Percentiles rank a stretch among this genome's conserved stretches.
Evolutionary conservation across 2,113 vertebrate genomes (phyloP).

Genomic region (Coptodon bakossiorum): DNA sequence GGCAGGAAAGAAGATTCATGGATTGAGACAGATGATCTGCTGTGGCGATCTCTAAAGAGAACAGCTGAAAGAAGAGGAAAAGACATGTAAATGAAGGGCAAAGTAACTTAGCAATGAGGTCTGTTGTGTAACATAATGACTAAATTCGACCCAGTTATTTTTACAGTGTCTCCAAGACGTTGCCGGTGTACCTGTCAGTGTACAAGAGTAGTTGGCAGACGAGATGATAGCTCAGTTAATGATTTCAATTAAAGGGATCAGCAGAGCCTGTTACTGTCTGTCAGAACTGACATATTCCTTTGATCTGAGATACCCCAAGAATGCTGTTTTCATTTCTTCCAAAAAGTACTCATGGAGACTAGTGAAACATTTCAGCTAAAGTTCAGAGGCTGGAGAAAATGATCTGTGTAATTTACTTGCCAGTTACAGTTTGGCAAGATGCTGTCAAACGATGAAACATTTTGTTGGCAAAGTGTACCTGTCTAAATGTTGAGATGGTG

Average conservation of each 20-base stretch:
- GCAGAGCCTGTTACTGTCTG: neutral
- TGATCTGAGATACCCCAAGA: neutral
- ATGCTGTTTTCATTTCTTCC: neutral
- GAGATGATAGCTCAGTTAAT: neutral
- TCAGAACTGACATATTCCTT: neutral
- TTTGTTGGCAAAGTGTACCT: neutral
- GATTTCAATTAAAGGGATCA: neutral
- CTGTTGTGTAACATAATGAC: neutral
- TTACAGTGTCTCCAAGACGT: neutral
- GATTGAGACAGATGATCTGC: neutral
- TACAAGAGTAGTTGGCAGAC: neutral
- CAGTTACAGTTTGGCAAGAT: neutral
- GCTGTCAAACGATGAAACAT: neutral
- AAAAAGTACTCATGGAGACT: neutral
- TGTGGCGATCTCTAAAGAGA: neutral
- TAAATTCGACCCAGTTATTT: neutral
- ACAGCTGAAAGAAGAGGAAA: neutral
- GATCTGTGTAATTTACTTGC: neutral
- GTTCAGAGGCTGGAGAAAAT: neutral
- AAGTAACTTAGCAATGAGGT: neutral
- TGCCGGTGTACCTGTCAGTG: neutral
- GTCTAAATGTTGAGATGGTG: neutral
- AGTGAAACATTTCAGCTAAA: neutral
- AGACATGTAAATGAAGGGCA: neutral
- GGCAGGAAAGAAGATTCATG: neutral